phyloP scores from a whole-genome alignment of 2,888 invertebrate genomes.

The Tipula vernalis region DNA sequence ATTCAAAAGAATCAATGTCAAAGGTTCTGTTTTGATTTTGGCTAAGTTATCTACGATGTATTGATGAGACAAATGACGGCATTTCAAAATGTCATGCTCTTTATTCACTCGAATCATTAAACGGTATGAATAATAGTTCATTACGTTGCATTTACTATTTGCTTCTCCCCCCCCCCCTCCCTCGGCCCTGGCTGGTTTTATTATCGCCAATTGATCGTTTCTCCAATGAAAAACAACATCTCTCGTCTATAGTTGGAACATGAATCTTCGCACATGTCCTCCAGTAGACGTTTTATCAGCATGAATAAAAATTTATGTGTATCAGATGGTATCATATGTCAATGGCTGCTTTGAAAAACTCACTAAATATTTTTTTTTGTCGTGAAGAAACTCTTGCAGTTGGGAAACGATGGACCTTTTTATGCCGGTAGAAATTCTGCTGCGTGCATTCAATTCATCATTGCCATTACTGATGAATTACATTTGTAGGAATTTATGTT shows the following conservation, averaged over 20 bases:
- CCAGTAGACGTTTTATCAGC: too few relatives aligned
- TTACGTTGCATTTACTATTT: background rate
- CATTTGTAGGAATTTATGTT: background rate
- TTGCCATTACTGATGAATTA: too few relatives aligned
- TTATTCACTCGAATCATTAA: slow-evolving; percentile 13
- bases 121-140: slow-evolving; percentile 14
- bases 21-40: slow-evolving; percentile 22
- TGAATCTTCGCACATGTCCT: background rate
- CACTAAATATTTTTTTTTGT: background rate
- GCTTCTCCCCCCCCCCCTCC: too few relatives aligned
- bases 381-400: too few relatives aligned
- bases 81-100: slow-evolving; percentile 14
- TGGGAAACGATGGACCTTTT: too few relatives aligned
- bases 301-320: background rate
- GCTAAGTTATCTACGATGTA: slow-evolving; percentile 23
- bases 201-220: background rate
- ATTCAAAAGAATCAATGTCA: slow-evolving; percentile 21
- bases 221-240: background rate
- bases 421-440: too few relatives aligned
- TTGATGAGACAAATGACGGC: slow-evolving; percentile 21
- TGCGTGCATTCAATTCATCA: too few relatives aligned
- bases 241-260: background rate
- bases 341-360: background rate
- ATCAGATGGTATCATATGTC: background rate
- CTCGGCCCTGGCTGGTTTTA: background rate